phyloP scores from a whole-genome alignment of 1,140 invertebrate species.

The Anastatus disparis region DNA sequence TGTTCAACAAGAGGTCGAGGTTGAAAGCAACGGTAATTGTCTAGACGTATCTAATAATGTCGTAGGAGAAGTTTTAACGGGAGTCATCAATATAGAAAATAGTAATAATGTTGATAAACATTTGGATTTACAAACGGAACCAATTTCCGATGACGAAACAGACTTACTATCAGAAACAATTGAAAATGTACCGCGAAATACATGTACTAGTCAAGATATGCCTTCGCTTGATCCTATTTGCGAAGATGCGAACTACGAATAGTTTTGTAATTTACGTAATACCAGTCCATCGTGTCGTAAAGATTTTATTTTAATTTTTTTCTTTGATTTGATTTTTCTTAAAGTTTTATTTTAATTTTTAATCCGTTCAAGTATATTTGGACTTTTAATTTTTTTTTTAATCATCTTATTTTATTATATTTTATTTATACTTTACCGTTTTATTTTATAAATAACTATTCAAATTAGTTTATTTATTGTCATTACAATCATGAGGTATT shows the following conservation, averaged over 20 bases:
- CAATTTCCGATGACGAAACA: constrained; percentile 38
- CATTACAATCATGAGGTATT: too few relatives aligned
- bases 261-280: constrained; percentile 16
- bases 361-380: not conserved
- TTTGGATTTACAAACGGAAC: constrained; percentile 34
- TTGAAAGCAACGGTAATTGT: constrained; percentile 41
- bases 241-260: constrained; percentile 17
- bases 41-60: constrained; percentile 36
- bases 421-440: too few relatives aligned
- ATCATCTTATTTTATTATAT: too few relatives aligned
- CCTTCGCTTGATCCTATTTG: constrained; percentile 47
- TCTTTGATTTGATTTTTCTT: not conserved
- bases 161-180: constrained; percentile 35
- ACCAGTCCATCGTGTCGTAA: constrained; percentile 22
- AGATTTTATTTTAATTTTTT: constrained; percentile 20
- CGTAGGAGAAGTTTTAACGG: constrained; percentile 11
- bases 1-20: constrained; percentile 6
- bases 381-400: too few relatives aligned
- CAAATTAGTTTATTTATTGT: too few relatives aligned
- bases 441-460: too few relatives aligned
- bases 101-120: not conserved
- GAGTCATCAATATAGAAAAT: constrained; percentile 6
- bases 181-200: constrained; percentile 49
- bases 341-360: constrained; percentile 4
- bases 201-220: constrained; percentile 50